Conservation (phyloP, 2,888 invertebrate species). For the Drosophila suboccidentalis region DNA sequence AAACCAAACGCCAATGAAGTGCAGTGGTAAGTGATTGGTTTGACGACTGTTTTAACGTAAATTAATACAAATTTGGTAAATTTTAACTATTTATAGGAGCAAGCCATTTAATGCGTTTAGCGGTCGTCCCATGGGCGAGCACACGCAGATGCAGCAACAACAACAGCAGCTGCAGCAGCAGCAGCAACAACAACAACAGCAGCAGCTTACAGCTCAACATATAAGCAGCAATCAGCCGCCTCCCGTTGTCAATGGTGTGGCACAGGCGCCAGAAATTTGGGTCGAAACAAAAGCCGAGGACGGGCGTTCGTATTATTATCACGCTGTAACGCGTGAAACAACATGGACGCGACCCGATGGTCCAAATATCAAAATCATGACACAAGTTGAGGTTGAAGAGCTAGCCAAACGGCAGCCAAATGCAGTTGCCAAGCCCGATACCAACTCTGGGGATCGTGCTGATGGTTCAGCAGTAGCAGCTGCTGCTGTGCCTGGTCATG, state of each 20-base stretch:
- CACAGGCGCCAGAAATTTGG: constrained; percentile 90
- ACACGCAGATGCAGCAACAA: constrained; percentile 56
- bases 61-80: not conserved
- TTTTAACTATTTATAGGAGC: constrained; percentile 40
- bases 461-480: constrained; percentile 36
- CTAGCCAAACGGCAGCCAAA: constrained; percentile 86
- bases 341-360: constrained; percentile 98
- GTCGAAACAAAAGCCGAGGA: constrained; percentile 98
- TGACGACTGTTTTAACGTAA: not conserved
- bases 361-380: constrained; percentile 90
- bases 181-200: constrained; percentile 39
- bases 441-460: constrained; percentile 30
- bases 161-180: constrained; percentile 45
- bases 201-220: constrained; percentile 39
- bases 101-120: constrained; percentile 72
- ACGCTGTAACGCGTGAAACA: constrained; percentile 96
- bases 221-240: constrained; percentile 37
- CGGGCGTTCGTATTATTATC: constrained; percentile 98
- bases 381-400: constrained; percentile 92
- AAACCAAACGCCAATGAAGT: constrained; percentile 53
- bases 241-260: constrained; percentile 52
- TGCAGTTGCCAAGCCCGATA: constrained; percentile 46
- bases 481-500: constrained; percentile 23
- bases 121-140: constrained; percentile 71
- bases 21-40: constrained; percentile 50